Percentiles rank a stretch among this genome's conserved stretches.
These are phyloP conservation scores for Orthosia gracilis DNA, from an alignment of 2,888 invertebrate species.

Conservation along the genomic window DNA sequence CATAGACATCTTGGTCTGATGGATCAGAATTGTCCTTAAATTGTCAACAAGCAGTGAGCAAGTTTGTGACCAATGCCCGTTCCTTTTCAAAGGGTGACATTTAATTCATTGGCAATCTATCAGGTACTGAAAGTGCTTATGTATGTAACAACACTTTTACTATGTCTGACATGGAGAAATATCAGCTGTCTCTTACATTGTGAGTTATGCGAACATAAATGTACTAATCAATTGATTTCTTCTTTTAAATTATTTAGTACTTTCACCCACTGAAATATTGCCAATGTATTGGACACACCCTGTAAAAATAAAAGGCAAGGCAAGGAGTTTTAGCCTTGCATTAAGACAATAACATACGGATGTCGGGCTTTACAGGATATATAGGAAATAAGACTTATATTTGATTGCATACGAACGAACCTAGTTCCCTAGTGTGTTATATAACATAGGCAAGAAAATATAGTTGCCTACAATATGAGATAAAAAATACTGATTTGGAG, in stretches of 20 bases:
- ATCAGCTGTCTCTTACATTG: too few relatives aligned
- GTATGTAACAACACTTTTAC: not conserved
- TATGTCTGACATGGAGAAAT: not conserved
- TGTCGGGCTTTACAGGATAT: too few relatives aligned
- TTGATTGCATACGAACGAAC: not conserved
- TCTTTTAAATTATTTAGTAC: not conserved
- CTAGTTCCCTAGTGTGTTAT: slow-evolving; percentile 8
- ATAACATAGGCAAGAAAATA: slow-evolving; percentile 14
- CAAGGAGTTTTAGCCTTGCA: too few relatives aligned
- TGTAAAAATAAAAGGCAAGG: too few relatives aligned
- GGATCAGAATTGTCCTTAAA: not conserved
- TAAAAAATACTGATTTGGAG: slow-evolving; percentile 54
- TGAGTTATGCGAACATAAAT: not conserved
- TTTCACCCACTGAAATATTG: not conserved
- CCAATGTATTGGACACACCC: not conserved
- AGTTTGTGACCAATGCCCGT: not conserved
- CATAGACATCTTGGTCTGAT: not conserved
- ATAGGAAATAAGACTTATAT: too few relatives aligned
- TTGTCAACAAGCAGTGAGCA: not conserved
- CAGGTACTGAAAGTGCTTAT: not conserved
- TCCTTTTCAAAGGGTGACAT: not conserved
- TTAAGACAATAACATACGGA: too few relatives aligned
- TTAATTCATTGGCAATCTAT: not conserved
- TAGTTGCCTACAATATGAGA: slow-evolving; percentile 36
- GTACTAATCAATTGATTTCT: not conserved